Percentiles rank a stretch among this genome's conserved stretches.
Evolutionary conservation across 2,113 vertebrate genomes (phyloP).

Genomic region (Mesoclemmys tuberculata): DNA sequence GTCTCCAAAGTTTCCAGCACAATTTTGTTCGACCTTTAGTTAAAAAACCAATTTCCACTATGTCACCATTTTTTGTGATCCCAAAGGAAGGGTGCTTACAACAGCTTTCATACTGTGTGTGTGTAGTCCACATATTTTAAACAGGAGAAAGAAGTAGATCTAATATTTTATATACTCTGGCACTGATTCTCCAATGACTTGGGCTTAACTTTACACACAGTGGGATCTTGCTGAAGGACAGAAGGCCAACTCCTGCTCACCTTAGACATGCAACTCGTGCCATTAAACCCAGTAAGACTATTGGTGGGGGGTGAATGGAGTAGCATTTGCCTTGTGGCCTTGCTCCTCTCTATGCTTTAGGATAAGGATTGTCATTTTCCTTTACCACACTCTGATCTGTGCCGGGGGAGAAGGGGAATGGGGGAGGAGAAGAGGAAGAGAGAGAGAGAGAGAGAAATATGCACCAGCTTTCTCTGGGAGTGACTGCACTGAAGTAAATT

Average conservation of each 20-base stretch:
- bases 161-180: not conserved
- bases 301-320: not conserved
- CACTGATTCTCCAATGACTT: not conserved
- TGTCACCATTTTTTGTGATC: not conserved
- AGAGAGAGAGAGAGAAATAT: conserved; percentile 17
- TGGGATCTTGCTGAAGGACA: not conserved
- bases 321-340: not conserved
- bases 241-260: not conserved
- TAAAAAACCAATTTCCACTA: conserved; percentile 16
- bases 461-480: conserved; percentile 31
- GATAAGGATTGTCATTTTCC: not conserved
- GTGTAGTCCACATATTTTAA: conserved; percentile 18
- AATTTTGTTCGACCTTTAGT: conserved; percentile 4
- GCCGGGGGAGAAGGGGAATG: not conserved
- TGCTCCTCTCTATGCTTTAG: not conserved
- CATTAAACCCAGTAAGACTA: not conserved
- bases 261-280: not conserved
- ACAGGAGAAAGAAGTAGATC: not conserved
- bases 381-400: not conserved
- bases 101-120: conserved; percentile 10
- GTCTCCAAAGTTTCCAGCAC: not conserved
- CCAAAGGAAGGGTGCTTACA: not conserved
- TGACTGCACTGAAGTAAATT: conserved; percentile 47
- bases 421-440: no score
- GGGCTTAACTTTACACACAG: not conserved